Base-by-base conservation (phyloP, 53 echinoderm and acorn worm species). In the Pentamera pediparva region DNA sequence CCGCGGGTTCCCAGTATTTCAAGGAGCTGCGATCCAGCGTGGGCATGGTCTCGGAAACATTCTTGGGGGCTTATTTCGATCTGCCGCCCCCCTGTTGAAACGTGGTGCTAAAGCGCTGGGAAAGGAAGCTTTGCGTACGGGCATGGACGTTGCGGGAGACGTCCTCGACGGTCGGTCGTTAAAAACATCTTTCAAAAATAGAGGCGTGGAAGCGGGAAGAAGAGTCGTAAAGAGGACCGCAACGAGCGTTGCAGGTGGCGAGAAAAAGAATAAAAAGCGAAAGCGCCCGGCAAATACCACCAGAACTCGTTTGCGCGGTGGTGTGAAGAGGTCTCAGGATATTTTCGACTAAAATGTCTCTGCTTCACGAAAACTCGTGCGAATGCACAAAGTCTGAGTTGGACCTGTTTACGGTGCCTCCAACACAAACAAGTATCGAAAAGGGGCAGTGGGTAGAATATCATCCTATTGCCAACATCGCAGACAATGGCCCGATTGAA, bases 281-380 rank as follows among this genome's bases (percentile, higher is more conserved):
- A 65, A 65, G 65, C 43, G 26, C 0, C 3, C 40, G 8, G 10
- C 41, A 2, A 8, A 40, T 13, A n/a, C 41, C 5, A 28, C 43
- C 65, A 65, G 8, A 0, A 26, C 22, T 17, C 39, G 12, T 12
- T 17, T 0, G 26, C 13, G 0, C 11, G 13, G 25, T 40, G 29
- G 36, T 4, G 24, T 41, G 77, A 83, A 77, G 30, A 43, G 70
- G 58, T 51, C 37, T 48, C 62, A 4, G 15, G 85, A 78, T 62
- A 79, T 78, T 30, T 84, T 84, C 35, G 63, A 74, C 63, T 79
- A 77, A 47, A 48, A 91, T 91, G 91, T 74, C 91, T 11, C 59
- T 86, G n/a, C 34, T 91, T 20, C 91, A 91, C 64, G 76, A 73
- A 4, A 27, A 87, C 41, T 92, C 92, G 20, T 87, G 85, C 40